Base-by-base conservation (phyloP, 1,140 invertebrate genomes). In the Epicauta chinensis region DNA sequence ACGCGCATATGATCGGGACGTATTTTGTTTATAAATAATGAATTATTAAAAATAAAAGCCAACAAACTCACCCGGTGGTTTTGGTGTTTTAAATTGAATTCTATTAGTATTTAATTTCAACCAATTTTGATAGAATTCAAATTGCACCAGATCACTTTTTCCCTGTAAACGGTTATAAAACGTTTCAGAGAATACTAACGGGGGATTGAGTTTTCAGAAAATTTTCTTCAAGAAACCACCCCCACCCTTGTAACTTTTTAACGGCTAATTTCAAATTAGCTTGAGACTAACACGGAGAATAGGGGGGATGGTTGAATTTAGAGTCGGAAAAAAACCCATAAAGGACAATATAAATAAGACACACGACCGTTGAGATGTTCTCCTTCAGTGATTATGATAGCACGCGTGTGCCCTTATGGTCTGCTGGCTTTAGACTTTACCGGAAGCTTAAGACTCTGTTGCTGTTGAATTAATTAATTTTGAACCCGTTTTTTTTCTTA, bases 341-440 rank as follows among this genome's bases (percentile, higher is more conserved):
- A 23, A 7, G 1, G 23, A 1, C 23, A 23, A 23, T 23, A 23
- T 23, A 23, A 23, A 7, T 58, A 62, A 60, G 61, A 49, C 60
- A 63, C 58, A 51, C 56, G 64, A 65, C 63, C 61, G 65, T 67
- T 67, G 51, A 58, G 56, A 54, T 59, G 63, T 67, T 61, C 55
- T 65, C 56, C 63, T 65, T 62, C 52, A 55, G 56, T 62, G 65
- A 53, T 56, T 60, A 32, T 40, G 38, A 41, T 44, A 45, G 38
- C 23, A 44, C 53, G 40, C 61, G 38, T 50, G 59, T 63, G 62
- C 60, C 57, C 41, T 50, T 54, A 65, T 63, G 64, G 60, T 66
- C 46, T 35, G 54, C 2, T 64, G 62, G 23, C 23, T 23, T 23
- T 23, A 38, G 36, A 40, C 38, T 32, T 43, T 52, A 56, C 54